Base-by-base conservation (phyloP, 2,888 invertebrate species). In the Parthenolecanium corni region DNA sequence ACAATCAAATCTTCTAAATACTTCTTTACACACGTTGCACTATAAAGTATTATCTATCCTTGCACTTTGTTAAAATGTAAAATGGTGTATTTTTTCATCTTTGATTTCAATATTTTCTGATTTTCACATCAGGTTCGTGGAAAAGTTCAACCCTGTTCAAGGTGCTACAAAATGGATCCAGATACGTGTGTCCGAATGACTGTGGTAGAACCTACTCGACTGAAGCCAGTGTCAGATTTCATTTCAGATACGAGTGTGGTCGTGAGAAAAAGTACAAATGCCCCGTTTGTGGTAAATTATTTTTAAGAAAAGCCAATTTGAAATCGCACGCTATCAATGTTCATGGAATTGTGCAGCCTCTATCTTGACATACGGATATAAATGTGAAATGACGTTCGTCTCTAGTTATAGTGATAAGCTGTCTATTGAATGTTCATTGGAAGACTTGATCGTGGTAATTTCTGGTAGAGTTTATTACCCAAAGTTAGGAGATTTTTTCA, bases 261-360 rank as follows among this genome's bases (percentile, higher is more conserved):
- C 38, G 38, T 14, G 23, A 42, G 31, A 53, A 56, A 14, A 56
- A 57, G 31, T 46, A 63, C 51, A 46, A 61, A 25, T 73, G 71
- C 66, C 67, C 65, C 24, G 64, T 61, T 40, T 73, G 73, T 64
- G 70, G 70, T 9, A 73, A 70, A 65, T 66, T 66, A 24, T 73
- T 73, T 65, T 68, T 66, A 3, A 70, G 71, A 69, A 72, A 71
- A 64, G 68, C 69, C 18, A 71, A 71, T 6, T 58, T 72, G 56
- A 68, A 67, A 65, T 23, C 36, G 16, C 62, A 62, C 25, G 31
- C 16, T 21, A 21, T 47, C 21, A 49, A 49, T 38, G 31, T 58
- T 31, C 58, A 58, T 14, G 56, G 56, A 25, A 24, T 56, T 5
- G 3, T 56, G 23, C 20, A 49, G 5, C 14, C 23, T 14, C 3